Base-by-base conservation (phyloP, 2,113 vertebrate species). In the Tamias sibiricus region DNA sequence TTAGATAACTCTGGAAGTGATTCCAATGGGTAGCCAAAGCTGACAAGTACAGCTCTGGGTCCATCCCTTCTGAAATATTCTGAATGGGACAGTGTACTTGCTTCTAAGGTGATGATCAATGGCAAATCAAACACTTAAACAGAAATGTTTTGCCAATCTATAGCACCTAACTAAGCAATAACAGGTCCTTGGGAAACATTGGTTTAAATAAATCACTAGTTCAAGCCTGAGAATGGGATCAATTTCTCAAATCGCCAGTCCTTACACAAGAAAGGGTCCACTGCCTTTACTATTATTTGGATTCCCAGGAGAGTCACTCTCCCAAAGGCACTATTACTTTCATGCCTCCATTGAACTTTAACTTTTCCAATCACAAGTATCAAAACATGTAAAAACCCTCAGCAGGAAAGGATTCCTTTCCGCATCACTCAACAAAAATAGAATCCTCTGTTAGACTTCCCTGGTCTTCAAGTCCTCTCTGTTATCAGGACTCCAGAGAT, bases 161-260 rank as follows among this genome's bases (percentile, higher is more conserved):
- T 1, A 82, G n/a, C 42, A 93, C 42, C 52, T 57, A 17, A 59
- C 52, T 77, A 79, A 89, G 54, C 54, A 96, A 68, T 72, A 87
- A 84, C 40, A 85, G 40, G 6, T 59, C 40, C 12, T 96, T 42
- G 11, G 83, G 71, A 89, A 89, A 62, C 74, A 69, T 94, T 17
- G 93, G 22, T 49, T 44, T 49, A 85, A 80, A 69, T 84, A 94
- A 95, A 89, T 89, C 49, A 96, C 82, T 81, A 66, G 13, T n/a
- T 89, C 90, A 88, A 81, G 37, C 6, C 72, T 77, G 62, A 86
- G 71, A 90, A 59, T 89, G 35, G n/a, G n/a, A 66, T 93, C 19
- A 44, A 95, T 80, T 92, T 68, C 71, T 92, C 75, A 87, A 79
- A 83, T 87, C 74, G 47, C 13, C 17, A 72, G 28, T 72, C 22